Conservation (phyloP, 2,113 vertebrate species). For the Tympanuchus pallidicinctus region DNA sequence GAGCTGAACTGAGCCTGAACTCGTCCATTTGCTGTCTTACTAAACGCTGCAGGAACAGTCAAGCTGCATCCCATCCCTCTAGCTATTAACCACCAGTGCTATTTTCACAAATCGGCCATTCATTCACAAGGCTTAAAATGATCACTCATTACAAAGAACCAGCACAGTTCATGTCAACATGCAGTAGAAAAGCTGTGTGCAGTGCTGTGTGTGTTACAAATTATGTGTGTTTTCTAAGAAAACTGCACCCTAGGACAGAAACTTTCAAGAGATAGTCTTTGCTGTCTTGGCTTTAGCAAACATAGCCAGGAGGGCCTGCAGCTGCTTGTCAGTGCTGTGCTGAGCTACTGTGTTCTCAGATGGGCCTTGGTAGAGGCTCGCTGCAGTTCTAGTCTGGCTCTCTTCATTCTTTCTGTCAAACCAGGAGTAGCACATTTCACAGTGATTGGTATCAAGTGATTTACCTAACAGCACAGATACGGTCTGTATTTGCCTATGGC, state of each 20-base stretch:
- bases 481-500: neutral
- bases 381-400: neutral
- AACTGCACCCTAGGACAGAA: neutral
- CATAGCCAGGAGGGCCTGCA: accelerated
- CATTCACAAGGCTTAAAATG: accelerated
- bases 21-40: neutral
- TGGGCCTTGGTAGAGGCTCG: neutral
- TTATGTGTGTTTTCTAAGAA: neutral
- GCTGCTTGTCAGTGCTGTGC: neutral
- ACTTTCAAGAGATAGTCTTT: neutral
- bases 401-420: neutral
- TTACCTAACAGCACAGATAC: neutral
- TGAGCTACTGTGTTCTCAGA: neutral
- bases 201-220: accelerated
- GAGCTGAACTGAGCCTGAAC: neutral
- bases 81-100: neutral
- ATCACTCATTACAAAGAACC: accelerated
- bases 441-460: neutral
- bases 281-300: neutral
- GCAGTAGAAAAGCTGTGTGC: accelerated
- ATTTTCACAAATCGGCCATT: neutral
- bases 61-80: neutral
- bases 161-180: accelerated
- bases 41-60: neutral
- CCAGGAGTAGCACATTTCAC: neutral